Conservation (phyloP, 1,140 invertebrate genomes). For the Tachypleus tridentatus region DNA sequence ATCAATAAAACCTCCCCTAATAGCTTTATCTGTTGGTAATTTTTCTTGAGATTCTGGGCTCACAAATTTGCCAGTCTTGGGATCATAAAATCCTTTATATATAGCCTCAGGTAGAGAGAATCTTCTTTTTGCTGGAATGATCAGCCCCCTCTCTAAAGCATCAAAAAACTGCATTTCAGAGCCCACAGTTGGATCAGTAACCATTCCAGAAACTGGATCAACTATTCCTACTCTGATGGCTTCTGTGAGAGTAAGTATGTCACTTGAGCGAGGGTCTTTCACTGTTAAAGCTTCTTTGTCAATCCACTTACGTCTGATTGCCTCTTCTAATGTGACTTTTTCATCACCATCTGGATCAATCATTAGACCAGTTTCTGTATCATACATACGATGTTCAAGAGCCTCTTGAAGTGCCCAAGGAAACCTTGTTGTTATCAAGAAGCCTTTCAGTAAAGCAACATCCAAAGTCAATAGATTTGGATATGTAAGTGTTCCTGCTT, state of each 20-base stretch:
- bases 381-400: no score
- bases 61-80: constrained; percentile 40
- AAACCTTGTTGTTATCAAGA: no score
- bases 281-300: constrained; percentile 63
- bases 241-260: constrained; percentile 63
- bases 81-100: constrained; percentile 57
- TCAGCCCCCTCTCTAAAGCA: constrained; percentile 63
- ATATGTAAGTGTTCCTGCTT: constrained; percentile 37
- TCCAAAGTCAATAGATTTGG: no score
- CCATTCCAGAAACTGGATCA: constrained; percentile 63
- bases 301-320: constrained; percentile 58
- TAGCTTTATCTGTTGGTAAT: constrained; percentile 57
- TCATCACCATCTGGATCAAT: constrained; percentile 57
- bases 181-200: constrained; percentile 51
- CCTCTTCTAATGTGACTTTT: constrained; percentile 57
- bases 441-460: no score
- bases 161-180: constrained; percentile 60
- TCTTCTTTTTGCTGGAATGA: constrained; percentile 63
- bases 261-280: constrained; percentile 59
- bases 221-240: constrained; percentile 68
- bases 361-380: constrained; percentile 40
- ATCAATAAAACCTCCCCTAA: constrained; percentile 65
- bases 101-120: constrained; percentile 73
- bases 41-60: constrained; percentile 57
- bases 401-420: no score